phyloP scores from a whole-genome alignment of 1,140 invertebrate genomes.

The Physella acuta region DNA sequence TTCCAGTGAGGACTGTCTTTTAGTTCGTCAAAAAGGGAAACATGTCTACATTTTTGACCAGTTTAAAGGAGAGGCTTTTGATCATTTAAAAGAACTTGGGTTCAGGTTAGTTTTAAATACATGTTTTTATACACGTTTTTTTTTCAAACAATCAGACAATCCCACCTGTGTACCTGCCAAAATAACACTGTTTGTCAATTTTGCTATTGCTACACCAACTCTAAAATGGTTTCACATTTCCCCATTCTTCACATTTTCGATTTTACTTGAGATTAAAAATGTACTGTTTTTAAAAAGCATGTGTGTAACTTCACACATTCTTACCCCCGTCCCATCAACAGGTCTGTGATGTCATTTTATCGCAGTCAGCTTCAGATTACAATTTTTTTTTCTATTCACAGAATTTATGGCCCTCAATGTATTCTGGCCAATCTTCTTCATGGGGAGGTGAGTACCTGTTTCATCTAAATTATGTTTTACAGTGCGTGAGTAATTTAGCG shows the following conservation, averaged over 20 bases:
- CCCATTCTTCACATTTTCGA: no score
- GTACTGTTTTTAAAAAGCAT: no score
- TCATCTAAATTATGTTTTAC: not conserved
- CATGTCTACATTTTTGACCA: conserved; percentile 73
- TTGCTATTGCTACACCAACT: no score
- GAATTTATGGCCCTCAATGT: conserved; percentile 78
- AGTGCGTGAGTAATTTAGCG: not conserved
- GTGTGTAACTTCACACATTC: no score
- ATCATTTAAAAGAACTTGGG: conserved; percentile 61
- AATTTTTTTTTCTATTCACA: conserved; percentile 53
- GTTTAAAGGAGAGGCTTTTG: conserved; percentile 72
- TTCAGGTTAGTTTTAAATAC: conserved; percentile 35
- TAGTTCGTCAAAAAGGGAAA: conserved; percentile 66
- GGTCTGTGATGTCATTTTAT: not conserved
- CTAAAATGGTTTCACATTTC: no score
- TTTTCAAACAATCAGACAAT: not conserved
- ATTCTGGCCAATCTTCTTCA: conserved; percentile 74
- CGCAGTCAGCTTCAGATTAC: not conserved
- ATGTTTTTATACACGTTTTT: not conserved
- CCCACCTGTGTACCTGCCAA: no score
- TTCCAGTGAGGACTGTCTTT: conserved; percentile 58
- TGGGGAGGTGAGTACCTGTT: conserved; percentile 58
- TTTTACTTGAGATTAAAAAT: no score
- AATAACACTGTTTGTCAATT: no score
- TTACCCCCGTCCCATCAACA: no score